Evolutionary conservation across 2,888 invertebrate genomes (phyloP).

Genomic region (Synergus laeviventris): DNA sequence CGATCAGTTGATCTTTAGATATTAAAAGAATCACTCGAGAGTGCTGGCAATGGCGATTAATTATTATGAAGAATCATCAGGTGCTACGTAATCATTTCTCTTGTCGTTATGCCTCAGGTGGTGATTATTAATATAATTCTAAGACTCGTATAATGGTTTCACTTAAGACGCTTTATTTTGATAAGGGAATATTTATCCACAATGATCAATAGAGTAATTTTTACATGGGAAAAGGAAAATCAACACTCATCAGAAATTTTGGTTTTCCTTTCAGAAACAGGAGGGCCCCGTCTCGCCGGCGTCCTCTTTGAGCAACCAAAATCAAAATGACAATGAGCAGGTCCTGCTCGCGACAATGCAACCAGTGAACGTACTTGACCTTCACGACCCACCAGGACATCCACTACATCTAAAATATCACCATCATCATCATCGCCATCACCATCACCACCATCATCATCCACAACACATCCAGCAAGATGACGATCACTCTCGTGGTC

Average conservation of each 20-base stretch:
- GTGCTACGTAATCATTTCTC: conserved; percentile 49
- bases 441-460: conserved; percentile 78
- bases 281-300: conserved; percentile 73
- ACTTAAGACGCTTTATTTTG: background rate
- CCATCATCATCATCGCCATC: conserved; percentile 79
- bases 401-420: conserved; percentile 79
- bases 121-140: conserved; percentile 7
- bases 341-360: conserved; percentile 89
- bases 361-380: conserved; percentile 89
- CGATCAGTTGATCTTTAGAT: conserved; percentile 63
- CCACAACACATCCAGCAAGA: conserved; percentile 73
- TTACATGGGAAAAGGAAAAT: no score
- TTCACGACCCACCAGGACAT: conserved; percentile 81
- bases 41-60: conserved; percentile 61
- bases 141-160: background rate
- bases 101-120: background rate
- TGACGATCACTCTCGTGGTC: conserved; percentile 72
- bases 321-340: conserved; percentile 74
- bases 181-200: conserved; percentile 43
- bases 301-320: conserved; percentile 72
- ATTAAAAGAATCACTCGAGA: conserved; percentile 54
- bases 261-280: conserved; percentile 64
- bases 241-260: conserved; percentile 26
- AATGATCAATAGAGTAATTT: no score
- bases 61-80: conserved; percentile 66